phyloP scores from a whole-genome alignment of 2,888 invertebrate species.

The Trichopoda pennipes region DNA sequence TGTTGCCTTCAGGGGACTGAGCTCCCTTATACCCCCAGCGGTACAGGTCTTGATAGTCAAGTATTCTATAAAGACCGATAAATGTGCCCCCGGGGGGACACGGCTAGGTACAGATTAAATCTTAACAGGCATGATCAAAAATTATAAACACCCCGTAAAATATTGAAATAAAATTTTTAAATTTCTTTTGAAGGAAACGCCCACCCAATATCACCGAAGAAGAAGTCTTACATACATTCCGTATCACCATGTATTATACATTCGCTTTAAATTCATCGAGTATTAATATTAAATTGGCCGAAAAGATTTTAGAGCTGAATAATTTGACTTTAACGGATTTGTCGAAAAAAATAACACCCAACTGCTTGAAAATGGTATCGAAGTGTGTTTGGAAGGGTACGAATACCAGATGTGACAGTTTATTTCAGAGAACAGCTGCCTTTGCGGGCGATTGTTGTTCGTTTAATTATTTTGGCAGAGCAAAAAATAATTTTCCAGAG shows the following conservation, averaged over 20 bases:
- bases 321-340: slow-evolving; percentile 74
- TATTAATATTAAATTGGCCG: slow-evolving; percentile 71
- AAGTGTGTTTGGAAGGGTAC: slow-evolving; percentile 85
- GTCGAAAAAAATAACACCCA: slow-evolving; percentile 80
- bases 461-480: slow-evolving; percentile 84
- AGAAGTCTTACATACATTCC: slow-evolving; percentile 75
- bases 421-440: slow-evolving; percentile 83
- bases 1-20: too few relatives aligned
- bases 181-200: slow-evolving; percentile 72
- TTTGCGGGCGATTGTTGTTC: slow-evolving; percentile 84
- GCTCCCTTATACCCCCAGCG: too few relatives aligned
- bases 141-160: too few relatives aligned
- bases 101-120: too few relatives aligned
- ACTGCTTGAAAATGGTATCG: slow-evolving; percentile 83
- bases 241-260: slow-evolving; percentile 74
- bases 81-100: too few relatives aligned
- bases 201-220: slow-evolving; percentile 75
- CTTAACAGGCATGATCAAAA: too few relatives aligned
- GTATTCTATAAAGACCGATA: too few relatives aligned
- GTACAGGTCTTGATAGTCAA: too few relatives aligned
- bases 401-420: slow-evolving; percentile 82
- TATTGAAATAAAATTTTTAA: neutral
- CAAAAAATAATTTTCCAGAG: slow-evolving; percentile 76
- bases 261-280: slow-evolving; percentile 71
- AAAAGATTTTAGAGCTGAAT: slow-evolving; percentile 74